Conservation (phyloP, 2,113 vertebrate genomes). For the Myodes glareolus region DNA sequence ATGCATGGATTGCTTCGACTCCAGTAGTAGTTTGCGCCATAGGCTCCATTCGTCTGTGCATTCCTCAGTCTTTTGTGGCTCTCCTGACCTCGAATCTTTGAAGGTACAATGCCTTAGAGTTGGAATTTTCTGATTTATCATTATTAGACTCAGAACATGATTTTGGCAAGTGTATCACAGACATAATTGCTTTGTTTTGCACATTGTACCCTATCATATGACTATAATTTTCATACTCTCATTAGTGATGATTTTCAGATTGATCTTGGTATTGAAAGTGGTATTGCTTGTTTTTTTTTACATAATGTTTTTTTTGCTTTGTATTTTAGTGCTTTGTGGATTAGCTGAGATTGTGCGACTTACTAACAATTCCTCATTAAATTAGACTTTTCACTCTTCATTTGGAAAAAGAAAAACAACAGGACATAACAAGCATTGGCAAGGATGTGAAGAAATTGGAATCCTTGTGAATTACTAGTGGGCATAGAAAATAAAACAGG, state of each 20-base stretch:
- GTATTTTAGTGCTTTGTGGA: neutral
- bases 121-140: neutral
- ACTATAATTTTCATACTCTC: neutral
- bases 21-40: neutral
- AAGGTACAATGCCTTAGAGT: neutral
- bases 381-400: neutral
- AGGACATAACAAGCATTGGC: neutral
- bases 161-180: neutral
- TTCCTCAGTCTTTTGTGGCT: neutral
- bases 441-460: neutral
- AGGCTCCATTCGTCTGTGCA: neutral
- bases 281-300: neutral
- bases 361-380: neutral
- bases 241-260: neutral
- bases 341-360: neutral
- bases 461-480: neutral
- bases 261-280: neutral
- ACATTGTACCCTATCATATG: neutral
- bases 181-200: neutral
- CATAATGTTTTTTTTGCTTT: neutral
- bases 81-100: neutral
- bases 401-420: neutral
- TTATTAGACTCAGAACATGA: neutral
- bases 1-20: neutral
- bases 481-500: slow-evolving; percentile 7